Percentiles rank a stretch among this genome's conserved stretches.
Evolutionary conservation across 1,140 invertebrate genomes (phyloP).

Genomic region (Halyomorpha halys): DNA sequence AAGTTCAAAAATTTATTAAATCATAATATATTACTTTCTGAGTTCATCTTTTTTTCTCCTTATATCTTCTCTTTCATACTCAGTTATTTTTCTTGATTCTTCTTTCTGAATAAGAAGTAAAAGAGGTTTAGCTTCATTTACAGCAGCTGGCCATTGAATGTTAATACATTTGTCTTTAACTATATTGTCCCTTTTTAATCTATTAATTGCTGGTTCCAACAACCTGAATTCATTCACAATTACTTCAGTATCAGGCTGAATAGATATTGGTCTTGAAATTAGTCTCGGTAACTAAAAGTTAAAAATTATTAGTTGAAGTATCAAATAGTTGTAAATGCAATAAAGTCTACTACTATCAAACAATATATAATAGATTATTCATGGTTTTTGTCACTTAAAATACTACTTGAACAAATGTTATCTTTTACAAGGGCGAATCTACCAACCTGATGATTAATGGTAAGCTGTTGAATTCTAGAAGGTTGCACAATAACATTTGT

Average conservation of each 20-base stretch:
- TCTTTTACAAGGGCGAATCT: neutral
- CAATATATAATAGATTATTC: neutral
- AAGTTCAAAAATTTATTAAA: neutral
- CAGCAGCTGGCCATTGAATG: neutral
- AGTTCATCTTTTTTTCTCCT: constrained; percentile 1
- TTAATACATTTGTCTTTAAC: neutral
- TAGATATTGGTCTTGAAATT: neutral
- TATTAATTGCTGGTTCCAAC: neutral
- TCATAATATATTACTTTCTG: neutral
- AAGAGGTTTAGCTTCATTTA: neutral
- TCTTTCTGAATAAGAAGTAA: neutral
- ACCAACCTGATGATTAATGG: neutral
- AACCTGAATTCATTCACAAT: neutral
- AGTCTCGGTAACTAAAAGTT: neutral
- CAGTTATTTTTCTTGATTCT: neutral
- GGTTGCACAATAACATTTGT: too few species aligned
- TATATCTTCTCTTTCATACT: neutral
- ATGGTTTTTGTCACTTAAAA: neutral
- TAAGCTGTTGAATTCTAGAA: too few species aligned
- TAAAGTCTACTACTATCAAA: neutral
- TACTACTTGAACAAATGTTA: neutral
- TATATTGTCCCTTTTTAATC: neutral
- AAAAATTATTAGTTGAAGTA: neutral
- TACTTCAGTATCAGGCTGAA: neutral
- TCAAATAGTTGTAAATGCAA: too few species aligned